Evolutionary conservation across 2,113 vertebrate genomes (phyloP).

Genomic region (Elephantulus edwardii): DNA sequence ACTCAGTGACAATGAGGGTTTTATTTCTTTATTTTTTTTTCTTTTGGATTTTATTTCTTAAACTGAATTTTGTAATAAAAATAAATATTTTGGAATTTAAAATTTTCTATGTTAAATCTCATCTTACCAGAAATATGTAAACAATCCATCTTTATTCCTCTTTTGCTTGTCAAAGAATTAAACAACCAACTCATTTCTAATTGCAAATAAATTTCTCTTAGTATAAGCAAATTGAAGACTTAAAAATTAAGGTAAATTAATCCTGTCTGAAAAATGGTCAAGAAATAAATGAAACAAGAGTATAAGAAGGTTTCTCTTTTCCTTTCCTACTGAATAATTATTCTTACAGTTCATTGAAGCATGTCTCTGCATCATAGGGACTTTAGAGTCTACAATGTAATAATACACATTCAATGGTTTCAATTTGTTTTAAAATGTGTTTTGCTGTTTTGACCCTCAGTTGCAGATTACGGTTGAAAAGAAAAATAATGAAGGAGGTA

Average conservation of each 20-base stretch:
- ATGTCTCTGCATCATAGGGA: not conserved
- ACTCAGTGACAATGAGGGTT: not conserved
- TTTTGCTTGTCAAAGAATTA: not conserved
- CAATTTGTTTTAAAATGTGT: not conserved
- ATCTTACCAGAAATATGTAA: not conserved
- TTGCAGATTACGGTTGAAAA: constrained; percentile 45
- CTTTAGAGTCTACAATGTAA: not conserved
- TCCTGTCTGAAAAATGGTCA: not conserved
- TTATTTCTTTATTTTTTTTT: too few relatives aligned
- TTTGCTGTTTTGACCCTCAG: constrained; percentile 56
- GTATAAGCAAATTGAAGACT: not conserved
- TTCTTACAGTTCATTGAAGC: not conserved
- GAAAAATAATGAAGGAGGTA: constrained; percentile 33
- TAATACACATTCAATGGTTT: not conserved
- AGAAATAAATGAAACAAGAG: not conserved
- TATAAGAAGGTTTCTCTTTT: not conserved
- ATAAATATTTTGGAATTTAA: not conserved
- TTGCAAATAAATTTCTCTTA: not conserved
- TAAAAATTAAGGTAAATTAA: not conserved
- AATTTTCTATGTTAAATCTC: not conserved
- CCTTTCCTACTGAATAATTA: not conserved
- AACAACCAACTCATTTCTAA: not conserved
- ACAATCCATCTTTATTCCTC: not conserved
- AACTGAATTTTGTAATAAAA: not conserved
- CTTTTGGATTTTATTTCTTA: too few relatives aligned